These are phyloP conservation scores for Alitta virens DNA, from an alignment of 2,888 invertebrate species.

Conservation along the genomic window DNA sequence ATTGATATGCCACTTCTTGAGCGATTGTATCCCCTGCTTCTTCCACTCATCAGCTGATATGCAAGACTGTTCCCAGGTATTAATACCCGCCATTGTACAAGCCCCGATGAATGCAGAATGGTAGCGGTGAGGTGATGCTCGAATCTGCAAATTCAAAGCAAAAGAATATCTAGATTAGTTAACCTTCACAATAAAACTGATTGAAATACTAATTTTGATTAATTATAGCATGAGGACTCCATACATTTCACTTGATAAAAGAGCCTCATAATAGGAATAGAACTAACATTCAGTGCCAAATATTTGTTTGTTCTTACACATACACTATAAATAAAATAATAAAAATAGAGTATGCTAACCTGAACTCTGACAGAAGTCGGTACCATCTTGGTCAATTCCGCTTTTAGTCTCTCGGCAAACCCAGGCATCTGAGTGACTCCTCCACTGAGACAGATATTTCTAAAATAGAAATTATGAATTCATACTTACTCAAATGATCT, in stretches of 20 bases:
- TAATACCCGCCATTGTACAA: slow-evolving; percentile 58
- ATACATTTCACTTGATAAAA: too few species aligned
- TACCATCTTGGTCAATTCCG: slow-evolving; percentile 61
- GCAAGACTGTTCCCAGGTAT: slow-evolving; percentile 55
- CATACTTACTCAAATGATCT: too few species aligned
- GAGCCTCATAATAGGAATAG: too few species aligned
- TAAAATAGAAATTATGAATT: too few species aligned
- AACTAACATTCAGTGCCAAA: too few species aligned
- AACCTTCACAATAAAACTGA: too few species aligned
- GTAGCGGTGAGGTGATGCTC: slow-evolving; percentile 62
- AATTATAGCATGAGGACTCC: too few species aligned
- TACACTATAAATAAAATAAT: too few species aligned
- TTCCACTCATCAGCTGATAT: slow-evolving; percentile 51
- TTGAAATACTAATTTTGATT: too few species aligned
- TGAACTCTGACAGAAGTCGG: slow-evolving; percentile 61
- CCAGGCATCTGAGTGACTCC: slow-evolving; percentile 63
- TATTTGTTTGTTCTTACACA: too few species aligned
- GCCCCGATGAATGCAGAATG: slow-evolving; percentile 65
- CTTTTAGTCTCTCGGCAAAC: slow-evolving; percentile 62
- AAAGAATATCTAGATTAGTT: too few species aligned
- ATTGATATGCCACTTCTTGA: slow-evolving; percentile 29
- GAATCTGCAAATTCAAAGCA: slow-evolving; percentile 56
- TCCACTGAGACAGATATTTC: slow-evolving; percentile 63
- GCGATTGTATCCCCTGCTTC: slow-evolving; percentile 11
- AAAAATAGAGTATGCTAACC: too few species aligned